Conservation (phyloP, 37 sponge, comb jelly and placozoan genomes). For the Aplysina aerophoba region DNA sequence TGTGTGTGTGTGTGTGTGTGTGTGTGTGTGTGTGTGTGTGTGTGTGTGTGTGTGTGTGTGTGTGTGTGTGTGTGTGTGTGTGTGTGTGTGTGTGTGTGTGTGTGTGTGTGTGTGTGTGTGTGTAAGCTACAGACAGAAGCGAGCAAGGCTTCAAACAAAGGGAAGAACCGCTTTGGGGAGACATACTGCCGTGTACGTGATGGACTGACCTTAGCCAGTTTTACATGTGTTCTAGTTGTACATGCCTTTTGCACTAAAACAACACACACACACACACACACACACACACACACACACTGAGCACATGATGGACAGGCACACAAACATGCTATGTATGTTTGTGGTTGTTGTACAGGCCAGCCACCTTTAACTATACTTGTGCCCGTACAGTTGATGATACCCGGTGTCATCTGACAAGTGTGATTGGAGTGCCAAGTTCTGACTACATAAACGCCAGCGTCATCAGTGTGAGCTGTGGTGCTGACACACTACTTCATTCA, state of each 20-base stretch:
- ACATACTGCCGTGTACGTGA: slow-evolving; percentile 34
- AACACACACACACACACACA: not conserved
- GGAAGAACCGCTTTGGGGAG: slow-evolving; percentile 25
- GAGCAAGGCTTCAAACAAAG: not conserved
- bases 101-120: no score
- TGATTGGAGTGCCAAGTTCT: slow-evolving; percentile 83
- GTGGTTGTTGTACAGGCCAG: not conserved
- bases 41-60: no score
- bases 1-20: no score
- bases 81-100: no score
- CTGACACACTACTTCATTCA: no score
- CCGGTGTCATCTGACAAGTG: slow-evolving; percentile 47
- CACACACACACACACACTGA: not conserved
- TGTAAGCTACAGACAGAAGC: not conserved
- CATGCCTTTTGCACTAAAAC: not conserved
- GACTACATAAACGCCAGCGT: slow-evolving; percentile 99
- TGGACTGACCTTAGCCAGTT: no score
- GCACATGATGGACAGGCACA: not conserved
- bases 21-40: no score
- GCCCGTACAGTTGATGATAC: slow-evolving; percentile 50
- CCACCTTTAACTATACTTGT: not conserved
- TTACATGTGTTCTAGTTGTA: no score
- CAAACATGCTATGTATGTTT: not conserved
- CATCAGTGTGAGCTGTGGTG: slow-evolving; percentile 75
- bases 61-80: no score